A percentile compares a stretch with the other conserved stretches of the same genome.
Evolutionary conservation across 2,113 vertebrate species (phyloP).

Genomic region (Solea solea): DNA sequence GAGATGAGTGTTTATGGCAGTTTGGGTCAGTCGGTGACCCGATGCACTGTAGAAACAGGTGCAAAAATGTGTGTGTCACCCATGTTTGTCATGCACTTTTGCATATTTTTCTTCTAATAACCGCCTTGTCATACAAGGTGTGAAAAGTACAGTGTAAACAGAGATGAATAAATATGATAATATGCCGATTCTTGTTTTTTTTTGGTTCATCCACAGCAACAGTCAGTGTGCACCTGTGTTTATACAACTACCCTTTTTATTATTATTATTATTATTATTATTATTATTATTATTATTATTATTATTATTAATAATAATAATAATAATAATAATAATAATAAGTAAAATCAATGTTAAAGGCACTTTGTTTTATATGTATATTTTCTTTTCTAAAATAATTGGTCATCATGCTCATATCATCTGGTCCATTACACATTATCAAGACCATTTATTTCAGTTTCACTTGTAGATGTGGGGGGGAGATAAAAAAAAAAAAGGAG

Average conservation of each 20-base stretch:
- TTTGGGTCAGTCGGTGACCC: slow-evolving; percentile 10
- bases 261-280: too few relatives aligned
- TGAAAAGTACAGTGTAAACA: slow-evolving; percentile 19
- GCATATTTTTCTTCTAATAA: neutral
- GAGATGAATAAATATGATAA: slow-evolving; percentile 9
- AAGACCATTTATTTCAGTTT: too few relatives aligned
- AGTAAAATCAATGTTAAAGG: too few relatives aligned
- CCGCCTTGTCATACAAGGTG: neutral
- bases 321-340: too few relatives aligned
- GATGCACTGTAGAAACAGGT: slow-evolving; percentile 57
- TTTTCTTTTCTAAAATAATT: too few relatives aligned
- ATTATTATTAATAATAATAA: too few relatives aligned
- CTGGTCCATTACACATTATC: too few relatives aligned
- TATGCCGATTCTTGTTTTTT: slow-evolving; percentile 22
- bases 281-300: too few relatives aligned
- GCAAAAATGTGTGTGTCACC: slow-evolving; percentile 48
- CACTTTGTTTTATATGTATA: too few relatives aligned
- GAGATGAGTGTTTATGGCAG: neutral
- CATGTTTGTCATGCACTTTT: slow-evolving; percentile 45
- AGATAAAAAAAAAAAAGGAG: neutral
- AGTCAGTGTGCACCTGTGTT: slow-evolving; percentile 41
- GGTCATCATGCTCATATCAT: too few relatives aligned
- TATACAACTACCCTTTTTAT: neutral
- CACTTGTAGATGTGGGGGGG: too few relatives aligned
- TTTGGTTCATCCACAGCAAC: slow-evolving; percentile 35